Base-by-base conservation (phyloP, 2,113 vertebrate species). In the Spea multiplicata region DNA sequence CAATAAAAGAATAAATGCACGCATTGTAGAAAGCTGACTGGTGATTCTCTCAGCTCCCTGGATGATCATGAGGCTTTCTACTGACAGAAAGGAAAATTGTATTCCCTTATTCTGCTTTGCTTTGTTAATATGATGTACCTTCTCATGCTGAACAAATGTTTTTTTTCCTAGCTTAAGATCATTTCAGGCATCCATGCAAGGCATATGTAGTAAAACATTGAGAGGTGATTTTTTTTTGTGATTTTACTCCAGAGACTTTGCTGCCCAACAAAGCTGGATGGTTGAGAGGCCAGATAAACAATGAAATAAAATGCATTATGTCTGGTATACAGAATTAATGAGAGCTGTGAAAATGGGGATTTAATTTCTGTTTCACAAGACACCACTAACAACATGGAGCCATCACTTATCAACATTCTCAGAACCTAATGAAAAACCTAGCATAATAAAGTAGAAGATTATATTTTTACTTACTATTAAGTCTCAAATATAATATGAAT, bases 101-200 rank as follows among this genome's bases (percentile, higher is more conserved):
- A 59, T 78, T 72, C 44, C 48, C 59, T 57, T 66, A 61, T 61
- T 70, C 30, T 50, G 6, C 50, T 55, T 46, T 66, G 8, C 69
- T 72, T 66, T 48, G 45, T 13, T 65, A 66, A 47, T 71, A 66
- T 66, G 16, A 66, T 57, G 49, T 73, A 79, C 59, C 61, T 44
- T 7, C 3, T 55, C 74, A 77, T 44, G 75, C 75, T 70, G 75
- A 77, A 77, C 75, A 70, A 73, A 73, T 73, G 50, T 48, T n/a
- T 66, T 66, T 30, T 30, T 79, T 30, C 66, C 49, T 73, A 66
- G 44, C 57, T 79, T 66, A 66, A 72, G 69, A 66, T 50, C 47
- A 30, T 78, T 57, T 16, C 53, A 57, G 30, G 68, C 68, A 53
- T n/a, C 47, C 59, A 47, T 71, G 68, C 68, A 72, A 71, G 53